Conservation (phyloP, 2,888 invertebrate species). For the Agriopis leucophaearia region DNA sequence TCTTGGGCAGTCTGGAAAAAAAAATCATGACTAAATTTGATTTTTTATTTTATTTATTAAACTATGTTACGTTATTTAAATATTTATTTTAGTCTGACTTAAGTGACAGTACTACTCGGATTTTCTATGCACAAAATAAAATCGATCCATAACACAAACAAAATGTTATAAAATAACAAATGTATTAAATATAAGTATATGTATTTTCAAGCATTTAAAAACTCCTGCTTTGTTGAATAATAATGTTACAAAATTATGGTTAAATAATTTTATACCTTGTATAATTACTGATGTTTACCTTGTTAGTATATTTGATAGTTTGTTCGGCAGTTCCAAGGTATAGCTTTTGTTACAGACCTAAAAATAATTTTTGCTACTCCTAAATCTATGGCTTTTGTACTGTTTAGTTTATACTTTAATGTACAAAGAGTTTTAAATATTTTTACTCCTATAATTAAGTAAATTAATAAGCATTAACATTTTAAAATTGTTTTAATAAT, state of each 20-base stretch:
- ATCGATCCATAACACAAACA: neutral
- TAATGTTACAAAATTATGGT: slow-evolving; percentile 37
- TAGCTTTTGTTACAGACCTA: slow-evolving; percentile 46
- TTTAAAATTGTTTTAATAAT: slow-evolving; percentile 15
- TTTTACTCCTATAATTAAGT: slow-evolving; percentile 25
- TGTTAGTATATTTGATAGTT: slow-evolving; percentile 33
- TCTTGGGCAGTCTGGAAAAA: too few relatives aligned
- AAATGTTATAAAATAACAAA: slow-evolving; percentile 6
- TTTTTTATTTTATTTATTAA: too few relatives aligned
- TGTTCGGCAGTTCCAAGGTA: slow-evolving; percentile 28
- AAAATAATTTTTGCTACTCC: too few relatives aligned
- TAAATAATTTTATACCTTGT: slow-evolving; percentile 37
- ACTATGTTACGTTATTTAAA: too few relatives aligned
- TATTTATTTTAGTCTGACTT: too few relatives aligned
- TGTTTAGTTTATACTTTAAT: slow-evolving; percentile 32
- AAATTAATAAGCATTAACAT: neutral
- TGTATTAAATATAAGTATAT: neutral
- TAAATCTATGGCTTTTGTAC: too few relatives aligned
- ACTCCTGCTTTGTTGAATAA: slow-evolving; percentile 22
- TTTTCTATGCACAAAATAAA: slow-evolving; percentile 17
- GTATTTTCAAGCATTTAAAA: slow-evolving; percentile 14
- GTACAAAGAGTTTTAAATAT: slow-evolving; percentile 25
- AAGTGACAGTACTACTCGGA: too few relatives aligned
- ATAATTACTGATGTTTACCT: slow-evolving; percentile 28
- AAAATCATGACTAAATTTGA: too few relatives aligned